Conservation (phyloP, 2,797 vertebrate species). For the Myripristis murdjan region DNA sequence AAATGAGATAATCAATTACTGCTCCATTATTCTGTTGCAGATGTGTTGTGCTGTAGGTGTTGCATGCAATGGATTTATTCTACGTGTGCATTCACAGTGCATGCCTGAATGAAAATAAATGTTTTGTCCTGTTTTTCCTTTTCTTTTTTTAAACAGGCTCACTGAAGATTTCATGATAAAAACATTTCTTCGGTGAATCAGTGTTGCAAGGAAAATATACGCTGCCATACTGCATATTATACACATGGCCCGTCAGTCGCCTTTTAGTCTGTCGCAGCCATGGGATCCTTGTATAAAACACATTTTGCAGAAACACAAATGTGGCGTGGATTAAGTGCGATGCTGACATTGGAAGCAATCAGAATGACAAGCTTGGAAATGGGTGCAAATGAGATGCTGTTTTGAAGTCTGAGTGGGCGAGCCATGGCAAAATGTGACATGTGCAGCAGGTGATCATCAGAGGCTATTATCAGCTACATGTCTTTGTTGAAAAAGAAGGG, state of each 20-base stretch:
- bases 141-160: conserved; percentile 25
- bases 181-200: not conserved
- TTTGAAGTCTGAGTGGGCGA: conserved; percentile 48
- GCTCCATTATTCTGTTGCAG: conserved; percentile 5
- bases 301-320: not conserved
- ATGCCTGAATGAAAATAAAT: conserved; percentile 25
- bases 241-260: too few species aligned
- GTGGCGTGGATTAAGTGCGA: not conserved
- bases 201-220: not conserved
- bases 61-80: conserved; percentile 7
- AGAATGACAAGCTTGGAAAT: conserved; percentile 44
- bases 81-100: not conserved
- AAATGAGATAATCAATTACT: conserved; percentile 28
- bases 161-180: not conserved
- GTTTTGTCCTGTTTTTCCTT: conserved; percentile 5
- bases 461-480: conserved; percentile 11
- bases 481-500: too few species aligned
- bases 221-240: not conserved
- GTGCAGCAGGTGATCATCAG: conserved; percentile 45
- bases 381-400: conserved; percentile 48
- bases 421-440: conserved; percentile 57
- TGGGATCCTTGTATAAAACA: too few species aligned
- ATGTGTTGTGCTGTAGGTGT: conserved; percentile 10
- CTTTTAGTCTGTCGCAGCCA: too few species aligned
- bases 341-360: conserved; percentile 54